Evolutionary conservation across 2,113 vertebrate genomes (phyloP).

Genomic region (Cottus gobio): DNA sequence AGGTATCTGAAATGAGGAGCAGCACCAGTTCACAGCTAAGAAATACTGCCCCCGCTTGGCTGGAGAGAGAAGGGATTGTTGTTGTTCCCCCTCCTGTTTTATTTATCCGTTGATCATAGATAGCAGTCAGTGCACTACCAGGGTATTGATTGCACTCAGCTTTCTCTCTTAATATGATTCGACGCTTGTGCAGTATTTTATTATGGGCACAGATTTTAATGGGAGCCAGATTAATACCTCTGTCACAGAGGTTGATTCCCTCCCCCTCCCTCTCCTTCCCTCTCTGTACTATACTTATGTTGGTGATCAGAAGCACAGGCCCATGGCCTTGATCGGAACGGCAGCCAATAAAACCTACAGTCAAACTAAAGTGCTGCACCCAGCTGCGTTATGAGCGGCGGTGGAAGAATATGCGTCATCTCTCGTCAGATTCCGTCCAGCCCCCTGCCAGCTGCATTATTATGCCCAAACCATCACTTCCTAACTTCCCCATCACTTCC

Average conservation of each 20-base stretch:
- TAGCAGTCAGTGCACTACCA: slow-evolving; percentile 53
- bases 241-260: slow-evolving; percentile 61
- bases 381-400: slow-evolving; percentile 70
- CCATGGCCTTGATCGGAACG: slow-evolving; percentile 60
- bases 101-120: slow-evolving; percentile 74
- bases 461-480: slow-evolving; percentile 66
- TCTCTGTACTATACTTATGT: slow-evolving; percentile 31
- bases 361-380: slow-evolving; percentile 70
- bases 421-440: slow-evolving; percentile 60
- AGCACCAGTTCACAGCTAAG: slow-evolving; percentile 50
- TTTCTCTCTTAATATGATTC: slow-evolving; percentile 72
- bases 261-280: slow-evolving; percentile 23
- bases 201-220: slow-evolving; percentile 72
- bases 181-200: slow-evolving; percentile 74
- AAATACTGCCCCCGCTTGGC: slow-evolving; percentile 79
- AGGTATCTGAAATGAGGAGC: slow-evolving; percentile 28
- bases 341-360: slow-evolving; percentile 69
- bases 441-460: slow-evolving; percentile 78
- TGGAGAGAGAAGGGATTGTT: slow-evolving; percentile 60
- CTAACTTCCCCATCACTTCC: slow-evolving; percentile 53
- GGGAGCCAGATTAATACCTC: slow-evolving; percentile 77
- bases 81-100: slow-evolving; percentile 47
- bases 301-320: slow-evolving; percentile 57
- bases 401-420: slow-evolving; percentile 64
- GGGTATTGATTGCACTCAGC: slow-evolving; percentile 63